Evolutionary conservation across 2,797 vertebrate species (phyloP), one percentile per base, ranked within the genome.

Genomic region (Jordanella pulchra): DNA sequence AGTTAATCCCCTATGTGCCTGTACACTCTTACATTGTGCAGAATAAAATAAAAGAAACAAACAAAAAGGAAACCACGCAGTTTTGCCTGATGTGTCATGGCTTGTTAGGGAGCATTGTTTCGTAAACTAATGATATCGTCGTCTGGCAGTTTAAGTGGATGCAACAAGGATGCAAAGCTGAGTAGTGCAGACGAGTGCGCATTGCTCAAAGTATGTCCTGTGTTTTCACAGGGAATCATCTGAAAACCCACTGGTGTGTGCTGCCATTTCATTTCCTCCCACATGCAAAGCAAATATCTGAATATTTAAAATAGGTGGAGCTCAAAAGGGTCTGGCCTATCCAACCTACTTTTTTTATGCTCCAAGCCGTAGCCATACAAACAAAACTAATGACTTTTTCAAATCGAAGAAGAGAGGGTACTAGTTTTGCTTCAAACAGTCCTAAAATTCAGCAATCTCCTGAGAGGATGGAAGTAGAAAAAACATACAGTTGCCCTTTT

Each of bases 361-460:
- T 27, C 44, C 9, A 32, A 15, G n/a, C n/a, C n/a, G n/a, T n/a
- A 14, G 27, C 35, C 58, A 32, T 45, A 39, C 6, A 63, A 47
- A 73, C 58, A 74, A 27, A 73, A 71, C 65, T 72, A 85, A 84
- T 73, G 56, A 79, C 71, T 65, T 72, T 76, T 14, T 6, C 9
- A 68, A 66, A 63, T 69, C 13, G 60, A 66, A 74, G 84, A 32
- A 35, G 42, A 53, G 73, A 72, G 11, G 11, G 51, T 25, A 45
- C 13, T 7, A 67, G 60, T 66, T 77, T 77, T 9, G 53, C 75
- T 55, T 53, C 58, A 75, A 80, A 58, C 61, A 75, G 50, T 73
- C 79, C 68, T 81, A 72, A 61, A 61, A 39, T 76, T 78, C 74
- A 28, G 63, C 67, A 39, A 56, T 69, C 51, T 28, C 48, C 66